phyloP scores from a whole-genome alignment of 2,797 vertebrate genomes.

The Phalloptychus januarius region DNA sequence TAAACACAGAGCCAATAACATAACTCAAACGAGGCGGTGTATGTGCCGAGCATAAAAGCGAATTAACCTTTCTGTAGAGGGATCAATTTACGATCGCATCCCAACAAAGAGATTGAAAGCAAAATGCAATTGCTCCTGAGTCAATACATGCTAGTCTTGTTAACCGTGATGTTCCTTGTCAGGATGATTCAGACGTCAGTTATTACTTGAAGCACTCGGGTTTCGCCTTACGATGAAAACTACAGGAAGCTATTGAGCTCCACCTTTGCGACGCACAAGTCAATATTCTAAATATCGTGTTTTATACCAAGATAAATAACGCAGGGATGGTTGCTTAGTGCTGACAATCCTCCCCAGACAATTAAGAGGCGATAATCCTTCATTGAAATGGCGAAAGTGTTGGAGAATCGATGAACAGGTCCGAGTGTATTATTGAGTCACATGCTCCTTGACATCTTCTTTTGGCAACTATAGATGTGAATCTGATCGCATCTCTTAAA shows the following conservation, averaged over 20 bases:
- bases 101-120: conserved; percentile 1
- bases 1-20: conserved; percentile 8
- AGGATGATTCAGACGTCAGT: conserved; percentile 25
- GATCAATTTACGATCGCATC: conserved; percentile 11
- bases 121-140: background rate
- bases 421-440: conserved; percentile 45
- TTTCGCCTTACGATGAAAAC: conserved; percentile 11
- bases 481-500: conserved; percentile 26
- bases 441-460: conserved; percentile 19
- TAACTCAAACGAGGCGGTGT: conserved; percentile 15
- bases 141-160: background rate
- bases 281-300: conserved; percentile 33
- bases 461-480: conserved; percentile 43
- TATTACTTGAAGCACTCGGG: conserved; percentile 11
- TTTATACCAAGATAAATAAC: conserved; percentile 34
- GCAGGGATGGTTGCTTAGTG: conserved; percentile 6
- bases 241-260: conserved; percentile 15
- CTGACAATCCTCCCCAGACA: conserved; percentile 38
- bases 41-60: conserved; percentile 9
- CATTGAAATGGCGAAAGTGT: conserved; percentile 51
- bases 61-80: conserved; percentile 9
- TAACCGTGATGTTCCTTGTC: conserved; percentile 22
- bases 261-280: conserved; percentile 16
- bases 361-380: conserved; percentile 24
- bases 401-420: conserved; percentile 46